Evolutionary conservation across 1,140 invertebrate genomes (phyloP).

Genomic region (Drosophila sechellia): DNA sequence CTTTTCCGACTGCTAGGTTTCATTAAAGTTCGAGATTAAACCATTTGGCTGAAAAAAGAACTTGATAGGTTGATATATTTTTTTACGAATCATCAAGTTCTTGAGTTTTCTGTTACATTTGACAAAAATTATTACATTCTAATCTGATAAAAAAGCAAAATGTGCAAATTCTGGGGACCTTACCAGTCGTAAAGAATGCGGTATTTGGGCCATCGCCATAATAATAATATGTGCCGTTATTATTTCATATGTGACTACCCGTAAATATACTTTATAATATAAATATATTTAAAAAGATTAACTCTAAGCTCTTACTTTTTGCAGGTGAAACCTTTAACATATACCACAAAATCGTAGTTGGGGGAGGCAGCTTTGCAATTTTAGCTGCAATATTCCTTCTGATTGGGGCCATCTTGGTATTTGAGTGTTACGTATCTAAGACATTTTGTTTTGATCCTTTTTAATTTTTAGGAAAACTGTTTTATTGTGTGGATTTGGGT

Average conservation of each 20-base stretch:
- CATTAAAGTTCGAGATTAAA: constrained; percentile 46
- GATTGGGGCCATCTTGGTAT: background rate
- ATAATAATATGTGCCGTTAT: background rate
- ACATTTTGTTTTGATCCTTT: background rate
- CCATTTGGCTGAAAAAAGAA: background rate
- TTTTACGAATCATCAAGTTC: too few species aligned
- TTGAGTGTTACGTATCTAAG: too few species aligned
- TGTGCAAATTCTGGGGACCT: background rate
- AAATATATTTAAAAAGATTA: background rate
- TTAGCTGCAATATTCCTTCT: background rate
- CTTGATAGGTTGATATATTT: background rate
- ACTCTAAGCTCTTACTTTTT: background rate
- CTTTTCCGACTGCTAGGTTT: constrained; percentile 74
- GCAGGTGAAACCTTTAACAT: background rate
- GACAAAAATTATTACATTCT: background rate
- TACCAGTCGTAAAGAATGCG: background rate
- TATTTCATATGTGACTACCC: background rate
- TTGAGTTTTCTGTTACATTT: background rate
- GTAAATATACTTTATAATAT: background rate
- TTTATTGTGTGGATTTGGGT: background rate
- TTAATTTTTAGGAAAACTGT: background rate
- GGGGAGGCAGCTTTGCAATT: background rate
- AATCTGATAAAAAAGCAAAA: background rate
- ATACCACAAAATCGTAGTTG: background rate
- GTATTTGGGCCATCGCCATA: background rate